Evolutionary conservation across 1,140 invertebrate species (phyloP).

Genomic region (Brachionus manjavacas): DNA sequence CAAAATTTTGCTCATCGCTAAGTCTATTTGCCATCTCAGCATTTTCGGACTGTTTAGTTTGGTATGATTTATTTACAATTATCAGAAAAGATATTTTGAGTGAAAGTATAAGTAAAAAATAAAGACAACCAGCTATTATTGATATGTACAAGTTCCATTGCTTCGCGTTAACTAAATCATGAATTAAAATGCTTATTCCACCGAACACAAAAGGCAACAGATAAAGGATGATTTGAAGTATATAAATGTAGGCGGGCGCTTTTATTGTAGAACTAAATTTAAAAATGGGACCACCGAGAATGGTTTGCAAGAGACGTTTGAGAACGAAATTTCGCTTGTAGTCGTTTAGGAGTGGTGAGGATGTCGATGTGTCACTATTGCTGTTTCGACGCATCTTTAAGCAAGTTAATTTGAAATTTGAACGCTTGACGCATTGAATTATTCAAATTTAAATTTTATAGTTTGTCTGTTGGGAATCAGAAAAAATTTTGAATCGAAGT

Average conservation of each 20-base stretch:
- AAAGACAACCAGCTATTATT: conserved; percentile 46
- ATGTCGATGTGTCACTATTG: not conserved
- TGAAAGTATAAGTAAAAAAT: conserved; percentile 48
- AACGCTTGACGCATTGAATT: not conserved
- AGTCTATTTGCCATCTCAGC: not conserved
- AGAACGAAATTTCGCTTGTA: conserved; percentile 58
- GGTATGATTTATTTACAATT: conserved; percentile 7
- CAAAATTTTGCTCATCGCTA: conserved; percentile 25
- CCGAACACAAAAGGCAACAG: conserved; percentile 51
- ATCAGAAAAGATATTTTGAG: conserved; percentile 46
- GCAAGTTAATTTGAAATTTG: not conserved
- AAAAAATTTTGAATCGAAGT: not conserved
- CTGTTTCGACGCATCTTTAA: not conserved
- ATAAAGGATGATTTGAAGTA: conserved; percentile 51
- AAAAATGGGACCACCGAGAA: conserved; percentile 53
- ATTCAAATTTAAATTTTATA: not conserved
- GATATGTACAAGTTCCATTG: conserved; percentile 44
- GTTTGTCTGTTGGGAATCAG: too few relatives aligned
- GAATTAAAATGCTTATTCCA: conserved; percentile 50
- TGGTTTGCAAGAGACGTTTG: conserved; percentile 56
- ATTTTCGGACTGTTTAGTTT: not conserved
- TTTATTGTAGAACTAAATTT: conserved; percentile 52
- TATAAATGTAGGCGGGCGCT: conserved; percentile 53
- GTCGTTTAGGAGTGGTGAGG: conserved; percentile 56
- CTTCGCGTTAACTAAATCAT: conserved; percentile 47